phyloP scores from a whole-genome alignment of 2,113 vertebrate genomes.

The Chitala chitala region DNA sequence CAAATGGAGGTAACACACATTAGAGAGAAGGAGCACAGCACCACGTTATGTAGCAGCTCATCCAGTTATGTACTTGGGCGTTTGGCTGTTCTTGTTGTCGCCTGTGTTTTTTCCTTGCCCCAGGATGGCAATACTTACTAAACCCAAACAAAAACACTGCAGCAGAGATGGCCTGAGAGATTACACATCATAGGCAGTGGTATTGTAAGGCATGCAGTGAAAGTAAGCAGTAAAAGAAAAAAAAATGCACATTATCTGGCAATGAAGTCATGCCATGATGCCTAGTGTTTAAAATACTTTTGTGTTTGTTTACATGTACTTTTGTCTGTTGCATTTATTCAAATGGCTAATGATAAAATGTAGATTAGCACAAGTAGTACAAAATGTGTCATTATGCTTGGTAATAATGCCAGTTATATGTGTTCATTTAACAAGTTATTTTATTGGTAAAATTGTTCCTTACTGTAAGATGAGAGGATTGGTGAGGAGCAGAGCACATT shows the following conservation, averaged over 20 bases:
- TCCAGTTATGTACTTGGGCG: background rate
- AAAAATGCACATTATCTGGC: background rate
- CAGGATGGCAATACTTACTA: slow-evolving; percentile 4
- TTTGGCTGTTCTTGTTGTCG: slow-evolving; percentile 3
- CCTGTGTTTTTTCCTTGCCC: background rate
- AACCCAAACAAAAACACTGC: slow-evolving; percentile 22
- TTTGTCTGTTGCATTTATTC: background rate
- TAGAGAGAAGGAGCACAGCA: background rate
- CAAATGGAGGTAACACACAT: background rate
- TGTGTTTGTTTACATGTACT: background rate
- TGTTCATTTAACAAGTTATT: too few species aligned
- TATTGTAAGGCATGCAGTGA: background rate
- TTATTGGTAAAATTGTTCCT: too few species aligned
- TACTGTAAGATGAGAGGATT: background rate
- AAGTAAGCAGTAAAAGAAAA: slow-evolving; percentile 8
- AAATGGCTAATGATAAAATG: background rate
- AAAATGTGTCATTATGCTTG: too few species aligned
- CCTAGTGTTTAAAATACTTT: slow-evolving; percentile 3
- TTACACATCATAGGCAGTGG: slow-evolving; percentile 17
- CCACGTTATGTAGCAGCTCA: background rate
- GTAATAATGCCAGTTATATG: too few species aligned
- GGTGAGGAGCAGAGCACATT: background rate
- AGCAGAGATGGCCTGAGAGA: slow-evolving; percentile 8
- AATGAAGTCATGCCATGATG: background rate
- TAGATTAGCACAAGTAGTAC: too few species aligned